Evolutionary conservation across 2,797 vertebrate species (phyloP), one percentile per base, ranked within the genome.

Genomic region (Valencia hispanica): DNA sequence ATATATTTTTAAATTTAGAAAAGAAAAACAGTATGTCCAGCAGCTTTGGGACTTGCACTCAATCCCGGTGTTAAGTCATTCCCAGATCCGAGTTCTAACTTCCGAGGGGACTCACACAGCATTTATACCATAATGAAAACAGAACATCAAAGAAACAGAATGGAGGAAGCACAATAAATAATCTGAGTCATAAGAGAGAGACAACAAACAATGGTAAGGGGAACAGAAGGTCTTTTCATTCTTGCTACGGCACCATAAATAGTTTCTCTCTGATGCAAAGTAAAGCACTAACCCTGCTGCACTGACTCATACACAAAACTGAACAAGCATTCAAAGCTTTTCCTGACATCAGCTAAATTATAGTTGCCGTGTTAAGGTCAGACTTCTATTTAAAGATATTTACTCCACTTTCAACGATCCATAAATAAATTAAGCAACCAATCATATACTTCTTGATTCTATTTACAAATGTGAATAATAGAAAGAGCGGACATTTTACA

Each of bases 401-500:
- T 9, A 51, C 70, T 75, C 79, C 27, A 79, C 65, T 80, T 25
- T 74, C 69, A 80, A 74, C 43, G 50, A 41, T 83, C 74, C 81
- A 79, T 77, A 85, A 94, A 95, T 95, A 95, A 95, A 94, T 95
- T 91, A 85, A 91, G 84, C 27, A 88, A 91, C 89, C 81, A 86
- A 41, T 70, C 34, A 85, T 10, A 61, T 93, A 84, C 87, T 78
- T 80, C 73, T 85, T 80, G 74, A 92, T 92, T 91, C 55, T 81
- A 91, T 88, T 39, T 88, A 93, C 81, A 92, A 78, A 85, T 75
- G 45, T 75, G 87, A 88, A 11, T 57, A 88, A 71, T n/a, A 65
- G 86, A 87, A 83, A 72, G 66, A 39, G 48, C 74, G 27, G 84
- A 59, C 55, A 75, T 86, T 83, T 89, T 88, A 91, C 87, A 92